Conservation (phyloP, 2,888 invertebrate genomes). For the Podabrus alpinus region DNA sequence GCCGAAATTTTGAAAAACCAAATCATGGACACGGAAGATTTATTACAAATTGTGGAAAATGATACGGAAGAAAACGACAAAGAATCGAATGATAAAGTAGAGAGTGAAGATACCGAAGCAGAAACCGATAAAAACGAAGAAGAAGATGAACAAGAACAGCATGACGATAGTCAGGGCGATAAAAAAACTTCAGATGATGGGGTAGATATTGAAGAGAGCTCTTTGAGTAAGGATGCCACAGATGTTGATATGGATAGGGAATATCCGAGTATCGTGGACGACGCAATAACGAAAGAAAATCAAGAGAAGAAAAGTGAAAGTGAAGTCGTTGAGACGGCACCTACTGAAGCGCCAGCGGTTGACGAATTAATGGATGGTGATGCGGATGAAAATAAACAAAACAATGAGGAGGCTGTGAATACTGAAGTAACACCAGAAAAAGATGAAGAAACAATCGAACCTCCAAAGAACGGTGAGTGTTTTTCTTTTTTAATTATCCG, state of each 20-base stretch:
- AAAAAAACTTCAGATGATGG: slow-evolving; percentile 36
- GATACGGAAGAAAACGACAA: slow-evolving; percentile 21
- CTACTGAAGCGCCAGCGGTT: slow-evolving; percentile 18
- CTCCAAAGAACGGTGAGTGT: slow-evolving; percentile 8
- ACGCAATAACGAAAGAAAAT: slow-evolving; percentile 8
- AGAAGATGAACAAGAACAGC: slow-evolving; percentile 24
- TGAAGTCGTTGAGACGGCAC: slow-evolving; percentile 6
- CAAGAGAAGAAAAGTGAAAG: slow-evolving; percentile 20
- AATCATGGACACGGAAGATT: slow-evolving; percentile 30
- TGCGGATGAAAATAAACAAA: slow-evolving; percentile 44
- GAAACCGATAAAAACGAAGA: slow-evolving; percentile 26
- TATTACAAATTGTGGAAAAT: slow-evolving; percentile 32
- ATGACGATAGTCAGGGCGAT: slow-evolving; percentile 51
- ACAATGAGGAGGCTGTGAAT: slow-evolving; percentile 33
- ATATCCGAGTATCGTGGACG: slow-evolving; percentile 6
- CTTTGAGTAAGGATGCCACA: slow-evolving; percentile 13
- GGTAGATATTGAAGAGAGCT: slow-evolving; percentile 42
- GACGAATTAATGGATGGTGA: not conserved
- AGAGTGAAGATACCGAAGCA: slow-evolving; percentile 26
- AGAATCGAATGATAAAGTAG: slow-evolving; percentile 12
- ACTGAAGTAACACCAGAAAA: slow-evolving; percentile 38
- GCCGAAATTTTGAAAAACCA: slow-evolving; percentile 25
- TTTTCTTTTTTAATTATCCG: not conserved
- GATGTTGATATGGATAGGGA: slow-evolving; percentile 11
- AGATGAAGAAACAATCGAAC: slow-evolving; percentile 18